Conservation (phyloP, 1,140 invertebrate species). For the Drosophila funebris region DNA sequence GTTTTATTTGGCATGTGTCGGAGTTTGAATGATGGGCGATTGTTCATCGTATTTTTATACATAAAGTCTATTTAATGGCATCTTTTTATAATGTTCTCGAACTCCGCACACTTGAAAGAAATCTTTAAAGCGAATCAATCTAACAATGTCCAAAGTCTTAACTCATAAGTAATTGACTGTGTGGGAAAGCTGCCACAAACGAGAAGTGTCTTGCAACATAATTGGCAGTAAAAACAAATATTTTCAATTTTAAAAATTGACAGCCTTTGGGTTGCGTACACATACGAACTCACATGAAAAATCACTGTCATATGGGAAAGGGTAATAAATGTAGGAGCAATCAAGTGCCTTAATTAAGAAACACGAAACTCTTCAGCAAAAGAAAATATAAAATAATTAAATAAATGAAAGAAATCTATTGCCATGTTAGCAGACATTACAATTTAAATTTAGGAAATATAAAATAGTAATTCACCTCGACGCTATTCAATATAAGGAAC, state of each 20-base stretch:
- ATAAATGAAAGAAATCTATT: neutral
- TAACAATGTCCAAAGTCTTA: constrained; percentile 51
- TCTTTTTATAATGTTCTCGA: constrained; percentile 24
- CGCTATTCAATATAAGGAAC: too few species aligned
- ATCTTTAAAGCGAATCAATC: constrained; percentile 49
- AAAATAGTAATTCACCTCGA: too few species aligned
- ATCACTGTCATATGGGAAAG: constrained; percentile 36
- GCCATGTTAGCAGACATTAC: too few species aligned
- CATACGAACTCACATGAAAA: neutral
- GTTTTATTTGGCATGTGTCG: constrained; percentile 51
- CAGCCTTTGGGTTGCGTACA: constrained; percentile 36
- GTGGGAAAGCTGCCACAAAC: too few species aligned
- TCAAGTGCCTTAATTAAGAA: neutral
- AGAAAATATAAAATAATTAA: neutral
- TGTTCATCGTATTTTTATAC: constrained; percentile 44
- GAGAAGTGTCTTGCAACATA: constrained; percentile 51
- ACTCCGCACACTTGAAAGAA: constrained; percentile 27
- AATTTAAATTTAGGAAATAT: too few species aligned
- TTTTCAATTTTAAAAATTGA: constrained; percentile 46
- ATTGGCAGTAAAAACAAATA: constrained; percentile 44
- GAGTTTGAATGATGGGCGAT: constrained; percentile 55
- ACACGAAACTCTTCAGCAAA: neutral
- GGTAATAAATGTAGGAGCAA: constrained; percentile 19
- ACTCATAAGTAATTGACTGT: constrained; percentile 27
- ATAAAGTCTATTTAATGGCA: constrained; percentile 37